Percentiles rank a stretch among this genome's conserved stretches.
phyloP scores from a whole-genome alignment of 2,888 invertebrate genomes.

The Acanthosepion esculentum region DNA sequence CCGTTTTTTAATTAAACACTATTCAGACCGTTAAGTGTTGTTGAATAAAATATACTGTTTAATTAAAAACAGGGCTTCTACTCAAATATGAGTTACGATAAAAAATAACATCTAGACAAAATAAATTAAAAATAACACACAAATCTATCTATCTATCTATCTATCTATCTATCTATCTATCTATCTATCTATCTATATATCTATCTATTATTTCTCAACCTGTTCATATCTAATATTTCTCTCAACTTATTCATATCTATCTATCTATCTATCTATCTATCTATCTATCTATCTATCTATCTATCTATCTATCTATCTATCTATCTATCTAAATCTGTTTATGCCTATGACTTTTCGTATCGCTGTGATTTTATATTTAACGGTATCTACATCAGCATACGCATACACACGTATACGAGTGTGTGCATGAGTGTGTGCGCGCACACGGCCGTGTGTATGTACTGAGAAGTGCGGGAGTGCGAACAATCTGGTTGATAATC shows the following conservation, averaged over 20 bases:
- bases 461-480: neutral
- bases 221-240: neutral
- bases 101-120: no score
- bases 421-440: neutral
- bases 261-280: conserved; percentile 24
- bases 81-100: no score
- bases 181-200: neutral
- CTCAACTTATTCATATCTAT: neutral
- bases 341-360: neutral
- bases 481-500: neutral
- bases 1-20: no score
- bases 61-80: no score
- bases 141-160: no score
- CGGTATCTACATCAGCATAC: neutral
- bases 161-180: neutral
- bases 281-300: neutral
- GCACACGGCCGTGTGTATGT: no score
- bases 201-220: no score
- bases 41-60: no score
- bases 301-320: neutral
- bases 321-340: neutral
- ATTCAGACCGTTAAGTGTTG: no score
- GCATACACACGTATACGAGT: neutral
- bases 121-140: no score
- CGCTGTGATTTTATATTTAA: neutral